Evolutionary conservation across 2,888 invertebrate genomes (phyloP), one percentile per base, ranked within the genome.

Genomic region (Dendrolimus houi): DNA sequence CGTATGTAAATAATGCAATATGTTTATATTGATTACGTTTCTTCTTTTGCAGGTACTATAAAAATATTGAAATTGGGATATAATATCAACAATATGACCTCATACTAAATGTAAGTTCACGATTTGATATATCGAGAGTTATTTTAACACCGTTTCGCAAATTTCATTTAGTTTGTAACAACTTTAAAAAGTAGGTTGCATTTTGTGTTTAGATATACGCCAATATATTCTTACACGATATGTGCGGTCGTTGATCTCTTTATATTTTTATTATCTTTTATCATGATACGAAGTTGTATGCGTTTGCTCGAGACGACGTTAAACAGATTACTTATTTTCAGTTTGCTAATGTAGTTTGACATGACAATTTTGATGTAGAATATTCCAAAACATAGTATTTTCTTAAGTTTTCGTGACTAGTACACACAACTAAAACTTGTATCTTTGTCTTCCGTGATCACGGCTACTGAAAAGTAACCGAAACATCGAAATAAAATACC

Each of bases 171-270:
- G 29, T 29, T 7, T 54, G 12, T 8, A 40, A 14, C 29, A 54
- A 54, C 54, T 54, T 29, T 14, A 14, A 53, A 17, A 29, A 29
- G 40, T 12, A 8, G 7, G n/a, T 29, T 40, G n/a, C 8, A 10
- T 53, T 13, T 29, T 53, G 14, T 6, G 10, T 17, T 29, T 1
- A 54, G n/a, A 40, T 7, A 54, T 54, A 53, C 58, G 17, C 41
- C 57, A 54, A 47, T 41, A 54, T 59, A 65, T 63, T 63, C 57
- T 63, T 61, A 56, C 59, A 57, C 62, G 64, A 69, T 68, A 66
- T 57, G 59, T 56, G 61, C 59, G 74, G 73, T 75, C 75, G 62
- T 60, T 74, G 74, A 72, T 69, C 75, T 68, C 53, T 54, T 41
- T 54, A 47, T 59, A 58, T 47, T 57, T 60, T 47, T 55, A 53